Base-by-base conservation (phyloP, 1,140 invertebrate genomes). In the Temnothorax nylanderi region DNA sequence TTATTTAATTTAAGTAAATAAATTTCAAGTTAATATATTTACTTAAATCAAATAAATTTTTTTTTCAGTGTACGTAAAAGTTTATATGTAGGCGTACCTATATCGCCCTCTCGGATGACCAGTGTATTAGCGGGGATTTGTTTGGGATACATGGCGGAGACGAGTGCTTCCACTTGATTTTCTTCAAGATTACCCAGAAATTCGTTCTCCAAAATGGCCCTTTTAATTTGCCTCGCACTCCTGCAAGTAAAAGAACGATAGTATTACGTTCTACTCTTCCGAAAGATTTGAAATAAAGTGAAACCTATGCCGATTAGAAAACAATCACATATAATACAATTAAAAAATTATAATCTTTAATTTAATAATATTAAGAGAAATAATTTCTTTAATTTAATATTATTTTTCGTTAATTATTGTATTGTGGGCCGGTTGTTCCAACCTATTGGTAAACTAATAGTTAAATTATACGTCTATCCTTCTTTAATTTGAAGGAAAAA, bases 161-260 rank as follows among this genome's bases (percentile, higher is more conserved):
- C 97, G n/a, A 99, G 97, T 90, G 97, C 97, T 58, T 96, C 95
- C 54, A 98, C 96, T 93, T 99, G 98, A 60, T 97, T 97, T 16
- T 97, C 96, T 89, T 99, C 98, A 96, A 99, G 95, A 94, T 99
- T 99, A 91, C 97, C 98, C 87, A 99, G 96, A 94, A 99, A 99
- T 93, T 99, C 98, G 94, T 99, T 99, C 65, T 97, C 97, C 93
- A 97, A 96, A 71, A 99, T 97, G 0, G 97, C 97, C 44, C 96
- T 95, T 90, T 96, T 97, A 64, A 98, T 97, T 80, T 91, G 93
- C 51, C 88, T 74, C n/a, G 85, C 86, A 26, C 90, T 92, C 76
- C 94, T 94, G 8, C 11, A 41, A 32, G 10, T 5, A 26, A 65
- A 67, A 51, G 41, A 16, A 4, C 13, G 18, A 81, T n/a, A 49